A percentile compares a stretch with the other conserved stretches of the same genome.
Conservation (phyloP, 1,140 invertebrate species). For the Drosophila takahashii region DNA sequence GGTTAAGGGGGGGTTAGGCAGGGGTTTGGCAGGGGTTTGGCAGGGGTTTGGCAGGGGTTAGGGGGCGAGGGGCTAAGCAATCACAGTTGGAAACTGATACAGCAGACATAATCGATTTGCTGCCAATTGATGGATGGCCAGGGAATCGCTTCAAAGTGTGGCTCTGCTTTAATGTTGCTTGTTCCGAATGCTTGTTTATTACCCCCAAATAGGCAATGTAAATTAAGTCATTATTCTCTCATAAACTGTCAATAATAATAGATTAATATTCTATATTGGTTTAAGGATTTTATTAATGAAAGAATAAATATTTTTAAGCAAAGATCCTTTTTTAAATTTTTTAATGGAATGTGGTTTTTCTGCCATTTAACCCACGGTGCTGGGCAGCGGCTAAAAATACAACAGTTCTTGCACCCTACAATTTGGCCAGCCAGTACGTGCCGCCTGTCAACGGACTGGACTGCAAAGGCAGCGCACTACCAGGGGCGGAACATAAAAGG, state of each 20-base stretch:
- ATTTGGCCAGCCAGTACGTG: slow-evolving; percentile 69
- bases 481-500: too few species aligned
- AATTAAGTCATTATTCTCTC: slow-evolving; percentile 14
- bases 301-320: too few species aligned
- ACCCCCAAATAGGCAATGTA: slow-evolving; percentile 2
- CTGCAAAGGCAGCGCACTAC: too few species aligned
- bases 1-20: slow-evolving; percentile 4
- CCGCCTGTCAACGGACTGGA: slow-evolving; percentile 30
- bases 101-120: slow-evolving; percentile 45
- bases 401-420: slow-evolving; percentile 47
- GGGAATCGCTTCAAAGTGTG: slow-evolving; percentile 13
- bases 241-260: too few species aligned
- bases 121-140: slow-evolving; percentile 32
- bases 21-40: slow-evolving; percentile 5
- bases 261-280: too few species aligned
- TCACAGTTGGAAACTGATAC: slow-evolving; percentile 35
- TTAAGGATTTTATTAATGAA: too few species aligned
- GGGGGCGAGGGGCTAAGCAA: background rate
- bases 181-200: background rate
- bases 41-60: background rate
- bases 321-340: too few species aligned
- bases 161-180: slow-evolving; percentile 4
- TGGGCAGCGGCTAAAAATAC: slow-evolving; percentile 64
- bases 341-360: background rate
- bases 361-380: slow-evolving; percentile 17